These are phyloP conservation scores for Meteorus colon DNA, from an alignment of 2,888 invertebrate genomes.

Conservation along the genomic window DNA sequence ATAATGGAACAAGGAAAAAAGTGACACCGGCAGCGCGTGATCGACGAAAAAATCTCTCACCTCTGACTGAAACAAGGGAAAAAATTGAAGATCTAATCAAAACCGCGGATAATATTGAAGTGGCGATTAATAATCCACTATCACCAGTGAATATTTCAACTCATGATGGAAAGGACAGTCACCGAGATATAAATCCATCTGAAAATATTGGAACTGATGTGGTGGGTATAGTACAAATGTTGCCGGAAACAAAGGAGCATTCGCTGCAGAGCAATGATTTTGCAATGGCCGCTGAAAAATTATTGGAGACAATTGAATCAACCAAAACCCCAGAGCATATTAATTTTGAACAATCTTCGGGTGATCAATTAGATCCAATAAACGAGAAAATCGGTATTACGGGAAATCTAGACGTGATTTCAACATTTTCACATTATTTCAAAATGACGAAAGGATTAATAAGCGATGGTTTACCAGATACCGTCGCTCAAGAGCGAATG, in stretches of 20 bases:
- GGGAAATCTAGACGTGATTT: neutral
- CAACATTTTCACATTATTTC: constrained; percentile 17
- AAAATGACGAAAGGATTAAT: constrained; percentile 20
- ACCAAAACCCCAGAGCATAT: neutral
- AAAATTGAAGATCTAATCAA: neutral
- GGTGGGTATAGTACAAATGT: neutral
- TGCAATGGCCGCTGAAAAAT: neutral
- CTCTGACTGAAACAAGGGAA: neutral
- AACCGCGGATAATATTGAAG: neutral
- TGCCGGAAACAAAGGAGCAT: neutral
- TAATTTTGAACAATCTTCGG: neutral
- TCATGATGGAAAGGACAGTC: neutral
- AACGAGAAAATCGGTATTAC: neutral
- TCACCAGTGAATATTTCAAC: neutral
- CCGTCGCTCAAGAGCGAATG: constrained; percentile 50
- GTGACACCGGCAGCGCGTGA: constrained; percentile 10
- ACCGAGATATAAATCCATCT: neutral
- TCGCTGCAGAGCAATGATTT: constrained; percentile 44
- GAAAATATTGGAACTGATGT: constrained; percentile 14
- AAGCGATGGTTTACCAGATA: constrained; percentile 53
- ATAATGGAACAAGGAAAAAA: neutral
- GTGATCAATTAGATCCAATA: neutral
- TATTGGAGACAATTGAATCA: neutral
- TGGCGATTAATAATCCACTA: neutral
- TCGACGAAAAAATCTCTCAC: constrained; percentile 3